Evolutionary conservation across 2,888 invertebrate species (phyloP), one percentile per base, ranked within the genome.

Genomic region (Micropterix aruncella): DNA sequence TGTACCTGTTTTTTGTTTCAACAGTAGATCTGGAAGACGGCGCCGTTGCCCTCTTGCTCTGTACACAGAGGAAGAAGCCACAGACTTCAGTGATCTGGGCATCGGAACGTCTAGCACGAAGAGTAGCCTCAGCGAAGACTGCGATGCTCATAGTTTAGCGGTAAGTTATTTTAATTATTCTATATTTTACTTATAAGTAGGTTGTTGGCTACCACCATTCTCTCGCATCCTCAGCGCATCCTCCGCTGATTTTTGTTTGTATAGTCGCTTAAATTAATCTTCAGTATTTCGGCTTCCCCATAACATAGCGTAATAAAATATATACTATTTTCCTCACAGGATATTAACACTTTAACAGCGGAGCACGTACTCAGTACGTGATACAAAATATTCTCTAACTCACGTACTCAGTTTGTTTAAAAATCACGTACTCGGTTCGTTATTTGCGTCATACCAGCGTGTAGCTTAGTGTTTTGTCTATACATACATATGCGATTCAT

Each of bases 61-160:
- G 53, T 89, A 86, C 63, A 78, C 80, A 49, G 84, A 85, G 54
- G 87, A 88, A 53, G 87, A 89, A 58, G 75, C 80, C 38, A 87
- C 88, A 57, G 88, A 89, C 66, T 74, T 89, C 51, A 87, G 85
- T 56, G 89, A 88, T 63, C 77, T 88, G 53, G 88, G 88, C 47
- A 84, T 88, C 57, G 77, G 77, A 50, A 77, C 77, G 43, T 77
- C 76, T 55, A 76, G 77, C 56, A 75, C 76, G 52, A 78, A 77
- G 59, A 77, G 77, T 60, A 78, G 77, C 55, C 68, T 77, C 52
- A 77, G 76, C 51, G 77, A 77, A 55, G 77, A 77, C 60, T 77
- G 74, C 54, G 77, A 77, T 59, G 75, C 75, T 54, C 75, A 78
- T 55, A 77, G 77, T 56, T 66, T 76, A 53, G 73, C 75, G 56